Percentiles rank a stretch among this genome's conserved stretches.
Conservation (phyloP, 2,113 vertebrate genomes). For the Epinephelus fuscoguttatus region DNA sequence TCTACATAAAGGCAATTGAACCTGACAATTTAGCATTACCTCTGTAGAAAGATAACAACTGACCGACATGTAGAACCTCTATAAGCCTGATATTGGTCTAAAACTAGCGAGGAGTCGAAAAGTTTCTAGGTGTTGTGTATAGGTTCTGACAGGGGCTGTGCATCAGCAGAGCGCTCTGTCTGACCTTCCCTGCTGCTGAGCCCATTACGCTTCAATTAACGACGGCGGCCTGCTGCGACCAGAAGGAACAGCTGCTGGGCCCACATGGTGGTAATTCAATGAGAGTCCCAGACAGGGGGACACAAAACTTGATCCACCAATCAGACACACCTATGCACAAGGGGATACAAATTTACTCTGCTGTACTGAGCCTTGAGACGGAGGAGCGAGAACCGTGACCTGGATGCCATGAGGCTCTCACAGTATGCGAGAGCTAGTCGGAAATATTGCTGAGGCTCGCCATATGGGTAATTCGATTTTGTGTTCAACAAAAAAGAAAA, state of each 20-base stretch:
- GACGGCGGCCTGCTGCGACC: constrained; percentile 85
- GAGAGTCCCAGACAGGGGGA: constrained; percentile 83
- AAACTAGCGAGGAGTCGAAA: constrained; percentile 28
- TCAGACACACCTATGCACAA: constrained; percentile 75
- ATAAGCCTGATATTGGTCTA: not conserved
- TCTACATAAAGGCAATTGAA: constrained; percentile 1
- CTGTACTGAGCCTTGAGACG: constrained; percentile 61
- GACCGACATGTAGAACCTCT: not conserved
- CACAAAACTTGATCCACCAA: constrained; percentile 83
- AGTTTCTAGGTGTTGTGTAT: constrained; percentile 59
- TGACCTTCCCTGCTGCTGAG: constrained; percentile 91
- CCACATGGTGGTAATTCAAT: constrained; percentile 94
- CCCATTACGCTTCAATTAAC: constrained; percentile 95
- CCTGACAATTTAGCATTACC: not conserved
- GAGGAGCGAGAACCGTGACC: constrained; percentile 67
- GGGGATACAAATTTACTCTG: constrained; percentile 84
- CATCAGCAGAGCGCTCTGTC: constrained; percentile 83
- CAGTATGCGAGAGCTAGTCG: constrained; percentile 38
- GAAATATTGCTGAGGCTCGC: constrained; percentile 71
- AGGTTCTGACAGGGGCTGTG: constrained; percentile 80
- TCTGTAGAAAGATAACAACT: not conserved
- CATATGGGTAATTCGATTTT: constrained; percentile 79
- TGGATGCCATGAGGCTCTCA: constrained; percentile 69
- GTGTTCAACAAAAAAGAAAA: constrained; percentile 55
- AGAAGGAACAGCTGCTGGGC: constrained; percentile 91